Conservation (phyloP, 2,797 vertebrate genomes). For the Lepus townsendii region DNA sequence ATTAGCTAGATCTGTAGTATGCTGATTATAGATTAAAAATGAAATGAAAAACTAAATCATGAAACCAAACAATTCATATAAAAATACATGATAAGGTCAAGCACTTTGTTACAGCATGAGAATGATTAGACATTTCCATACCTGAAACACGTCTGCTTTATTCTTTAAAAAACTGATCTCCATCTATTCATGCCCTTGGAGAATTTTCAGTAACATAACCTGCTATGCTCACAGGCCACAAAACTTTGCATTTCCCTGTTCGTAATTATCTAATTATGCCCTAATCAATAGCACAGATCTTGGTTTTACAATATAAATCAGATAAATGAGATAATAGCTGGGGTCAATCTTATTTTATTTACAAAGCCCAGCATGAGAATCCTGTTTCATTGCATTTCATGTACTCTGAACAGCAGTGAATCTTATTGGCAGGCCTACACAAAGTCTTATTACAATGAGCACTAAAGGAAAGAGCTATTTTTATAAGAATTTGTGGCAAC, state of each 20-base stretch:
- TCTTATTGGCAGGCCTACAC: slow-evolving; percentile 87
- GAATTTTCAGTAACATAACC: slow-evolving; percentile 82
- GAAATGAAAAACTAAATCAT: slow-evolving; percentile 69
- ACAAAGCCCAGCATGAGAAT: slow-evolving; percentile 86
- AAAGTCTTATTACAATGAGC: slow-evolving; percentile 77
- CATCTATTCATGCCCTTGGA: slow-evolving; percentile 87
- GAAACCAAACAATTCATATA: slow-evolving; percentile 45
- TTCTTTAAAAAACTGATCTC: slow-evolving; percentile 85
- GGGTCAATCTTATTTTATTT: slow-evolving; percentile 91
- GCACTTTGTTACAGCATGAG: slow-evolving; percentile 65
- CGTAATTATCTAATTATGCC: slow-evolving; percentile 94
- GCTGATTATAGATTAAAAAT: slow-evolving; percentile 44
- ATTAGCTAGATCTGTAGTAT: slow-evolving; percentile 40
- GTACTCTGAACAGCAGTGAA: slow-evolving; percentile 83
- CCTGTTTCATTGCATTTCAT: slow-evolving; percentile 89
- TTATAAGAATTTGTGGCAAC: slow-evolving; percentile 83
- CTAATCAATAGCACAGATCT: slow-evolving; percentile 94
- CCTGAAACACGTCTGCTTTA: slow-evolving; percentile 79
- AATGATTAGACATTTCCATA: slow-evolving; percentile 78
- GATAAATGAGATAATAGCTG: slow-evolving; percentile 92
- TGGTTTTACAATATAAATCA: slow-evolving; percentile 93
- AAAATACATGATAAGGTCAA: slow-evolving; percentile 75
- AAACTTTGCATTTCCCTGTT: slow-evolving; percentile 86
- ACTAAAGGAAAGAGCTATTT: slow-evolving; percentile 77
- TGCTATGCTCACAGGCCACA: slow-evolving; percentile 84